A percentile compares a stretch with the other conserved stretches of the same genome.
Evolutionary conservation across 2,797 vertebrate genomes (phyloP).

Genomic region (Mormyrops attenuatus): DNA sequence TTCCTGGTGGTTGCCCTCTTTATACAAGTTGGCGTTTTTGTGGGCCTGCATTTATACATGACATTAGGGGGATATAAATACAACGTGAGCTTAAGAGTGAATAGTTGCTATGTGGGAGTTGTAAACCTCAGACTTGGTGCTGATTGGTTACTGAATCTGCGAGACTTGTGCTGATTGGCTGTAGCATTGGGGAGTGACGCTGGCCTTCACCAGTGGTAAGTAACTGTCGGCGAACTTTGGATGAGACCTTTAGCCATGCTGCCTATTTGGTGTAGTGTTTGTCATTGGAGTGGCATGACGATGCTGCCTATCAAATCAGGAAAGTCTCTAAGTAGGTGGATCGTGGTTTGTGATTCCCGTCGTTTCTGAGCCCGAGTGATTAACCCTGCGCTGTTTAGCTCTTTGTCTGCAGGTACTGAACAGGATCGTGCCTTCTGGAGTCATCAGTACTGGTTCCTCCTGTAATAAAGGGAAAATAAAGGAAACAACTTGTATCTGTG

Average conservation of each 20-base stretch:
- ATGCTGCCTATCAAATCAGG: neutral
- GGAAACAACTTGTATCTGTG: constrained; percentile 54
- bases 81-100: neutral
- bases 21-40: neutral
- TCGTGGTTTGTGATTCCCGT: neutral
- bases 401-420: constrained; percentile 77
- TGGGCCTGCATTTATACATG: neutral
- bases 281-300: neutral
- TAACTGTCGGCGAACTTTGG: neutral
- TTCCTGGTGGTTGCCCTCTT: neutral
- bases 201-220: neutral
- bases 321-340: neutral
- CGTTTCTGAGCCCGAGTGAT: constrained; percentile 29
- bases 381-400: constrained; percentile 64
- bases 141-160: neutral
- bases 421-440: constrained; percentile 66
- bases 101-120: neutral
- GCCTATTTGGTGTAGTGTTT: neutral
- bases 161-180: neutral
- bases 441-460: constrained; percentile 63
- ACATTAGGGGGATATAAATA: neutral
- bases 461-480: constrained; percentile 73
- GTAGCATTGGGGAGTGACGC: neutral
- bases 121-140: neutral
- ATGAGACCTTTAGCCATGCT: neutral